Base-by-base conservation (phyloP, 2,888 invertebrate genomes). In the Drosophila silvestris region DNA sequence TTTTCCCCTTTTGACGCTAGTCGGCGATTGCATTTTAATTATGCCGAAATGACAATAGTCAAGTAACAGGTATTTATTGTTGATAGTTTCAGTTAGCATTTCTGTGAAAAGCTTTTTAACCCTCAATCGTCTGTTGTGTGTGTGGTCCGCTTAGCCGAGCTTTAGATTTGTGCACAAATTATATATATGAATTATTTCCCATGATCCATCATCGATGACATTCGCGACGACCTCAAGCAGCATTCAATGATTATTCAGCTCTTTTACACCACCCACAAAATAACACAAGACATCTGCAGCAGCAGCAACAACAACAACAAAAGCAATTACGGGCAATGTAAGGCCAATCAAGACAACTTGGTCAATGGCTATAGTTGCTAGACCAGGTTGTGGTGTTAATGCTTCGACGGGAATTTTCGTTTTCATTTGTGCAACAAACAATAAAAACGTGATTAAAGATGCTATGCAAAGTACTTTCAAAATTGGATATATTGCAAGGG, bases 361-460 rank as follows among this genome's bases (percentile, higher is more conserved):
- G 89, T 90, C 86, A 86, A 86, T 85, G 82, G 85, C 79, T 79
- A 82, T 84, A 89, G 82, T 85, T 89, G 90, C 74, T 65, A 62
- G 79, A 65, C 57, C 65, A 64, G 50, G 68, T 61, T 68, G 47
- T 62, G 66, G 69, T 77, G 80, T 67, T 73, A 79, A 77, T 79
- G 73, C 50, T 62, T 65, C 56, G 81, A 53, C 70, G 66, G 76
- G 60, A 74, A 67, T 74, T 74, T 76, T 77, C 68, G 76, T 69
- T 83, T 86, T 80, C 77, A 81, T 85, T 82, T 81, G 73, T 78
- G 83, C 89, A 83, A 72, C 84, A 72, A 79, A 89, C 89, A 86
- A 87, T 90, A 84, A 89, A 87, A 87, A 90, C 89, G 90, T 87
- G 87, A 87, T 87, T 86, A 89, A 87, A 87, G 87, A 84, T 90